These are phyloP conservation scores for Antechinus flavipes DNA, from an alignment of 2,113 vertebrate genomes.

Conservation along the genomic window DNA sequence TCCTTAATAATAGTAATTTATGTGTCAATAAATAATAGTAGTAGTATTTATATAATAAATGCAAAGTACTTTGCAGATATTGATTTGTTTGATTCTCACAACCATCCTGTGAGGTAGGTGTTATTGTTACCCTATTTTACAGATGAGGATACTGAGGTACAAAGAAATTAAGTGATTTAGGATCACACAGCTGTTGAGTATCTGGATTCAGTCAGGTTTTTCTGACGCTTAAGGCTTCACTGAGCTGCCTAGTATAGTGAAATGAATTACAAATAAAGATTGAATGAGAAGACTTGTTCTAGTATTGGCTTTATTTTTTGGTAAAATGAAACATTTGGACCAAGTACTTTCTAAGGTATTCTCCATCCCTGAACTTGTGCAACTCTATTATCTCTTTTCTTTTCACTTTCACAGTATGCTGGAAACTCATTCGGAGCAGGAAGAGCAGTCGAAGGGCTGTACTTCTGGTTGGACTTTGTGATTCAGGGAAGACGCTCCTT, in stretches of 20 bases:
- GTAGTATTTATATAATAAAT: neutral
- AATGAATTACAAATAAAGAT: neutral
- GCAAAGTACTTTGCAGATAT: neutral
- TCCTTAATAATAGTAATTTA: neutral
- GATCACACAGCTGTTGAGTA: neutral
- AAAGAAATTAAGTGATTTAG: neutral
- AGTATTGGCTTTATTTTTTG: neutral
- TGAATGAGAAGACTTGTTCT: neutral
- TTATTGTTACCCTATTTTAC: neutral
- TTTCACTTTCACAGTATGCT: conserved; percentile 79
- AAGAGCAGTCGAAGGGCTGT: conserved; percentile 83
- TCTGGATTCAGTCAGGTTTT: neutral
- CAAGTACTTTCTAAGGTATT: neutral
- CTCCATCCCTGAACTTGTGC: neutral
- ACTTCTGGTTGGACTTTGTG: conserved; percentile 85
- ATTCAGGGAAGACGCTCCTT: conserved; percentile 86
- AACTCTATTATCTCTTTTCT: neutral
- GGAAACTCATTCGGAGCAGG: conserved; percentile 81
- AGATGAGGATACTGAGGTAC: neutral
- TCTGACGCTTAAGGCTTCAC: neutral
- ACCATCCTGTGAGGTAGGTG: neutral
- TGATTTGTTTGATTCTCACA: neutral
- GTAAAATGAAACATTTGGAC: neutral
- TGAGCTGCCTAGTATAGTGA: neutral
- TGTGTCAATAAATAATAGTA: neutral